Evolutionary conservation across 2,888 invertebrate genomes (phyloP).

Genomic region (Chalcosyrphus nemorum): DNA sequence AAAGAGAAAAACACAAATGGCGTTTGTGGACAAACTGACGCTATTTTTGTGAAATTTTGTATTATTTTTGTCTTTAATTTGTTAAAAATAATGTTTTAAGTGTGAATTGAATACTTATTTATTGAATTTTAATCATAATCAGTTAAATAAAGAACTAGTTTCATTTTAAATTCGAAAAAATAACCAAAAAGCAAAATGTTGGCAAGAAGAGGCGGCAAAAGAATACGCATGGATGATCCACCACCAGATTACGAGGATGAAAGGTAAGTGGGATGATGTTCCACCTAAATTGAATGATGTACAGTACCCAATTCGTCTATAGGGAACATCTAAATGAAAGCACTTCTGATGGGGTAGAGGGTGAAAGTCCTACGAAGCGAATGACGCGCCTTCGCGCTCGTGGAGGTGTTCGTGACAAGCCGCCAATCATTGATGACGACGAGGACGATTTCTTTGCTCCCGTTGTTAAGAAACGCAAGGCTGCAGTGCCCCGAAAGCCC

Average conservation of each 20-base stretch:
- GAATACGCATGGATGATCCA: conserved; percentile 96
- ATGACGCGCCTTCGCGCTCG: conserved; percentile 86
- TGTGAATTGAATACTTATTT: conserved; percentile 40
- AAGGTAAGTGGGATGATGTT: conserved; percentile 35
- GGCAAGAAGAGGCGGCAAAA: conserved; percentile 93
- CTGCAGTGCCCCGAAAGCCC: conserved; percentile 76
- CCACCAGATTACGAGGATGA: conserved; percentile 92
- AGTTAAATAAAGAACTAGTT: not conserved
- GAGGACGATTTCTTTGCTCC: conserved; percentile 81
- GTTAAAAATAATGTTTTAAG: conserved; percentile 42
- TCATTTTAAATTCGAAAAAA: not conserved
- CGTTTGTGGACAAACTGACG: conserved; percentile 50
- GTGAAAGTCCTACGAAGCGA: conserved; percentile 83
- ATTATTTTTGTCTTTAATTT: conserved; percentile 23
- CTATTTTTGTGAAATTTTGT: conserved; percentile 40
- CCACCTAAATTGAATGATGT: not conserved
- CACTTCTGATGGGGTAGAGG: conserved; percentile 83
- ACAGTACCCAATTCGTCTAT: not conserved
- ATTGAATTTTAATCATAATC: conserved; percentile 2
- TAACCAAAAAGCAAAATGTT: conserved; percentile 82
- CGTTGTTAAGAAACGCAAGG: conserved; percentile 79
- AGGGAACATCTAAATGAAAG: conserved; percentile 81
- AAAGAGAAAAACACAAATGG: conserved; percentile 59
- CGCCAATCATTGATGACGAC: conserved; percentile 82
- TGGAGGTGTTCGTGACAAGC: conserved; percentile 82